Evolutionary conservation across 2,888 invertebrate genomes (phyloP), one percentile per base, ranked within the genome.

Genomic region (Epinotia ramella): DNA sequence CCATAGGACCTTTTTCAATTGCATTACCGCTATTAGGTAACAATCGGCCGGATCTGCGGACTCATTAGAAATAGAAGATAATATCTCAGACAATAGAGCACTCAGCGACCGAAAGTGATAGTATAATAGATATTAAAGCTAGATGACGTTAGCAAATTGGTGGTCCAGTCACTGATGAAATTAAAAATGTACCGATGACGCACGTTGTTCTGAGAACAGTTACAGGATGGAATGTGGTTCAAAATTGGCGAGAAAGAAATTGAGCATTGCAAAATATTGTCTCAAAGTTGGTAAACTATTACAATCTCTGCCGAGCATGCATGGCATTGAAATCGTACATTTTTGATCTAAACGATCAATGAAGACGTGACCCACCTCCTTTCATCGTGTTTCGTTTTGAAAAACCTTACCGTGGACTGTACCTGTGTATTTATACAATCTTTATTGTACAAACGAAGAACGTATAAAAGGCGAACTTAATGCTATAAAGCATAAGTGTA

Each of bases 91-190:
- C 93, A 92, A 93, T 91, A 89, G 89, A 88, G 86, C 87, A 91
- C 89, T 90, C 89, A 86, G 85, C 88, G 91, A 89, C 91, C 84
- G 89, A 92, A 92, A 93, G 93, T 92, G 92, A 92, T 93, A 93
- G 91, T 91, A 84, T 89, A 87, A 89, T 88, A 90, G 89, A 91
- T 89, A 91, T 89, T 85, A 86, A 87, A 86, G 81, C 82, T 82
- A 84, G 84, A 89, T 88, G 91, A 88, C 87, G 88, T 87, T 88
- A 85, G 86, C 84, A 82, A 84, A 84, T 86, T 85, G 87, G 81
- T 87, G 87, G 74, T 82, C 86, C 85, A 89, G 88, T 90, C 90
- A 89, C 86, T 86, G 77, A 83, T 83, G 75, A 79, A 76, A 78
- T 79, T 79, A 79, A 79, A 80, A 79, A 80, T 79, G 79, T 73